Evolutionary conservation across 2,797 vertebrate genomes (phyloP), one percentile per base, ranked within the genome.

Genomic region (Sciurus carolinensis): DNA sequence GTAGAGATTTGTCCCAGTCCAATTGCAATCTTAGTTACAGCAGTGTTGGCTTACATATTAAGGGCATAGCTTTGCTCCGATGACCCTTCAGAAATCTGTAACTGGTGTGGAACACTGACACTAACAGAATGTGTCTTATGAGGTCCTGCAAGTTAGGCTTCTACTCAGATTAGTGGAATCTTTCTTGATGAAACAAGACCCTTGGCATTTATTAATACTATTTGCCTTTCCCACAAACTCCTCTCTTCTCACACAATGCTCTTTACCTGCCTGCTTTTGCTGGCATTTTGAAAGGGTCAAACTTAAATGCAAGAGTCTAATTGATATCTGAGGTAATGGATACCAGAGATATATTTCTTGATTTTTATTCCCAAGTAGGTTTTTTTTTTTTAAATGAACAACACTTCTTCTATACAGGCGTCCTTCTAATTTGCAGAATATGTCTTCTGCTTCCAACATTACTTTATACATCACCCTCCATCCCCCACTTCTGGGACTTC

Each of bases 1-100:
- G 98, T 96, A 98, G 98, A 99, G 98, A 99, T 99, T 99, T 99
- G 98, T 98, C 98, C 98, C 98, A 99, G 98, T 98, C 98, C 99
- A 99, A 98, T 98, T 99, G 98, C 98, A 98, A 98, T 98, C 98
- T 99, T 98, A 98, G 98, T 98, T 98, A 98, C 98, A 98, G 98
- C 98, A 98, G 98, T 98, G 97, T 96, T 90, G 97, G 98, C 97
- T 99, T 98, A 99, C 98, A 98, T 98, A 98, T 98, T 98, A 98
- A 98, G 98, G 98, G 97, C 97, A 98, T 71, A 97, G 98, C 97
- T 98, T 98, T 99, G 99, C 99, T 98, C 98, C 98, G 98, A 97
- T 98, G 98, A 97, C 76, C 98, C 98, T 98, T 99, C 98, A 98
- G 98, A 99, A 98, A 98, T 98, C 98, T 98, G 98, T 98, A 98